Base-by-base conservation (phyloP, 2,888 invertebrate species). In the Chymomyza procnemis region DNA sequence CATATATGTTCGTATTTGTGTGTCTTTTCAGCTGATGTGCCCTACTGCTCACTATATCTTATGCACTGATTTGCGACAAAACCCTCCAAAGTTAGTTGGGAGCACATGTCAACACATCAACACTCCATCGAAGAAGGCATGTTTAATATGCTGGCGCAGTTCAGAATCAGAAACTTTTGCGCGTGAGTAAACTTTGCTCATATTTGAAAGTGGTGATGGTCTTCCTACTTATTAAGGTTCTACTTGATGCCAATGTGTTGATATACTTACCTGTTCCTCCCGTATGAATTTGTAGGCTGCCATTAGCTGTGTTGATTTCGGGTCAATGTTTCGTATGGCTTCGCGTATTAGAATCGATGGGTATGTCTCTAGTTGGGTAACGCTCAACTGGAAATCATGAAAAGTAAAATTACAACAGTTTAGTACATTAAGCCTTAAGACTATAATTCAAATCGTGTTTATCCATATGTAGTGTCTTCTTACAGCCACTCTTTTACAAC, bases 331-430 rank as follows among this genome's bases (percentile, higher is more conserved):
- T 16, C 81, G 85, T 58, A 91, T 79, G 68, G 90, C 85, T 83
- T 85, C 88, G 68, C 89, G 89, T 78, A 91, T 89, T 64, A 89
- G 82, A 26, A 86, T 79, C 2, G 91, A 90, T n/a, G 91, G 91
- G 84, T 88, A 91, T 19, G 85, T 76, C 64, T 89, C 90, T 64
- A 90, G 78, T 64, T 88, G 88, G 59, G 81, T 77, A 72, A 89
- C 79, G 59, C 81, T 80, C 61, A 91, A 75, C 91, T 91, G 78
- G 48, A 79, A 82, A 66, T 58, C 16, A 46, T 16, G 3, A 66
- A 18, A n/a, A 54, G 9, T 46, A 52, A 12, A 1, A 22, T 50
- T 50, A n/a, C 6, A 8, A n/a, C 48, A 50, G 48, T 50, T 21
- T 58, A 48, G 19, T 0, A 16, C 48, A 47, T 47, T 8, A 18